phyloP scores from a whole-genome alignment of 2,113 vertebrate species.

The Ceratotherium simum region DNA sequence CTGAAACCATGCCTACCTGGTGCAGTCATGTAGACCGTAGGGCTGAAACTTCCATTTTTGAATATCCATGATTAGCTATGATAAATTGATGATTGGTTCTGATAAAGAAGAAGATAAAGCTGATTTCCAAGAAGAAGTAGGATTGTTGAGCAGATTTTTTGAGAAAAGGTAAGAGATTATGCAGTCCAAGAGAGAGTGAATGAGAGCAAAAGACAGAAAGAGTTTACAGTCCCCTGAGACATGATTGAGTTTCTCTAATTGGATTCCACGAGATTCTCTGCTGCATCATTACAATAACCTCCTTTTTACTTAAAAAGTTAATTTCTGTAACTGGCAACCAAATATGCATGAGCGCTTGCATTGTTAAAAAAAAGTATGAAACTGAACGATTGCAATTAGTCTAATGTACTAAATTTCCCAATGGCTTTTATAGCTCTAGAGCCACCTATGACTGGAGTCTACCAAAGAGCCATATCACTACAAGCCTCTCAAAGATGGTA shows the following conservation, averaged over 20 bases:
- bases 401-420: not conserved
- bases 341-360: not conserved
- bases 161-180: not conserved
- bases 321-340: constrained; percentile 15
- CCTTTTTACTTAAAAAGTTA: not conserved
- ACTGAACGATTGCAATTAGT: constrained; percentile 38
- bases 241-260: not conserved
- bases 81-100: not conserved
- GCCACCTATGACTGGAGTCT: not conserved
- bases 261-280: not conserved
- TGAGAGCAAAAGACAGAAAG: not conserved
- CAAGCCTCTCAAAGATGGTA: not conserved
- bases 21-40: not conserved
- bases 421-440: not conserved
- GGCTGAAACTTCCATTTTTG: not conserved
- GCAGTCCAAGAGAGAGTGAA: not conserved
- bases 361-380: not conserved
- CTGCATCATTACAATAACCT: not conserved
- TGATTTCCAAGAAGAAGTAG: not conserved
- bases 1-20: not conserved
- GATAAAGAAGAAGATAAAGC: not conserved
- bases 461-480: not conserved
- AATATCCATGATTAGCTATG: not conserved
- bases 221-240: not conserved
- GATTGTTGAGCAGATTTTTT: not conserved